Base-by-base conservation (phyloP, 2,113 vertebrate genomes). In the Prunella fulvescens region DNA sequence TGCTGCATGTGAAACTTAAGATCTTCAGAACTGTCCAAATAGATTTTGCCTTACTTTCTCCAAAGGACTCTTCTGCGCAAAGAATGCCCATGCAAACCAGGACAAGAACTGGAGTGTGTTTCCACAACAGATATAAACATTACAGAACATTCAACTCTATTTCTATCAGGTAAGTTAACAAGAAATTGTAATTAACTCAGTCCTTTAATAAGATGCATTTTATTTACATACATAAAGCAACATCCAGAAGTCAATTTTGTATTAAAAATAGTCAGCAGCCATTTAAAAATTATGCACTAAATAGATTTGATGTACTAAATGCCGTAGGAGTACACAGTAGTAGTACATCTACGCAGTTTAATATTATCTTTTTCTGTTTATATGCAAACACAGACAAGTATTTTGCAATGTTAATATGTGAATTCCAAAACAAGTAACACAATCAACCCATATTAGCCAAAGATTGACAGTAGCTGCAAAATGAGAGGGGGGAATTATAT, bases 141-240 rank as follows among this genome's bases (percentile, higher is more conserved):
- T 79, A 74, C 1, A 74, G 15, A 87, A 66, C 18, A 48, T 18
- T 70, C 25, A 66, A 44, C 26, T 64, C 44, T 40, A 35, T 35
- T 57, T 88, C 20, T 64, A 71, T 69, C 31, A 76, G 51, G 56
- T 37, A 86, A 40, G 18, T 69, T 91, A 91, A 84, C 12, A 95
- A 92, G 39, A 92, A 92, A 97, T 33, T 81, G 58, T 95, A 92
- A 86, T 83, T 94, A 87, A 95, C 54, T 65, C 88, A 77, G 44
- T 87, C 22, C 42, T 92, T 88, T 51, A 92, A 61, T 44, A 93
- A 93, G 50, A 93, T 16, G 47, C 37, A 81, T 91, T 96, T 95
- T 96, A 93, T 96, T 95, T 86, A 81, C 11, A 39, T 66, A 92
- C 15, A 78, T 56, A 81, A 88, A 94, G 53, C 33, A 51, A 88